phyloP scores from a whole-genome alignment of 2,888 invertebrate genomes.

The Pachymerium ferrugineum region DNA sequence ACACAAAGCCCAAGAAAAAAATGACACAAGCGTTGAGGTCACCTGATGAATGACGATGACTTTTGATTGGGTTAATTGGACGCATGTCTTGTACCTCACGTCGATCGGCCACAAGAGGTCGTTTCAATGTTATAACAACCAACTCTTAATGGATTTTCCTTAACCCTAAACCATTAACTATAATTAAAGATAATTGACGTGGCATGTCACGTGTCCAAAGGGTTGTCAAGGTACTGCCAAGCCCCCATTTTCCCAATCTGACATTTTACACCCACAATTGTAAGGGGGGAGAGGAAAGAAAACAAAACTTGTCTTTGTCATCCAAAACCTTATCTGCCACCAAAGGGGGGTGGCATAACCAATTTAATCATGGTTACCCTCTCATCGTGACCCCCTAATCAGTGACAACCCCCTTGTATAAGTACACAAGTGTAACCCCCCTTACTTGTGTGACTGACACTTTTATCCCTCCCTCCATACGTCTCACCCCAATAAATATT shows the following conservation, averaged over 20 bases:
- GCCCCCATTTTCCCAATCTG: neutral
- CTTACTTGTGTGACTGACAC: neutral
- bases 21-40: neutral
- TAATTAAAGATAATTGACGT: constrained; percentile 8
- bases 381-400: neutral
- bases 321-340: neutral
- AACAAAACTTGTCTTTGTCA: neutral
- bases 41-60: neutral
- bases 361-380: constrained; percentile 7
- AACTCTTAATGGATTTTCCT: neutral
- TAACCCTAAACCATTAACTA: constrained; percentile 13
- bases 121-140: neutral
- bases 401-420: constrained; percentile 8
- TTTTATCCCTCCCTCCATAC: neutral
- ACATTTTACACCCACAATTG: neutral
- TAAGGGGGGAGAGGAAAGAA: neutral
- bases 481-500: neutral
- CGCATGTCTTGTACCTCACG: neutral
- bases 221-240: neutral
- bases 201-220: neutral
- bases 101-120: neutral
- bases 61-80: constrained; percentile 13
- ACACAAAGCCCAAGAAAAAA: too few relatives aligned
- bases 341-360: neutral
- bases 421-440: neutral